Percentiles rank a stretch among this genome's conserved stretches.
phyloP scores from a whole-genome alignment of 2,888 invertebrate genomes.

The Drosophila quinaria region DNA sequence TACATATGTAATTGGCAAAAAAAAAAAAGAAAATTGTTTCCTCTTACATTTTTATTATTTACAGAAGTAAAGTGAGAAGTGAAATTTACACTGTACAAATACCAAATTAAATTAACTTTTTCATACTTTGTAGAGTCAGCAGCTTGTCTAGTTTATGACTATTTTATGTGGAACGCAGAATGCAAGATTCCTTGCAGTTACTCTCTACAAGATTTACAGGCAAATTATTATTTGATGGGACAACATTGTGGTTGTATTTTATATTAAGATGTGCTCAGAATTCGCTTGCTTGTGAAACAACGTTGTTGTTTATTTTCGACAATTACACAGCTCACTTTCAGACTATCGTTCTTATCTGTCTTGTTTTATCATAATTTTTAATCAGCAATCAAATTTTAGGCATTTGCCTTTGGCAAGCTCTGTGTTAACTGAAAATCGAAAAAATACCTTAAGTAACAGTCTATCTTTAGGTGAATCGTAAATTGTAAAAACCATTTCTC shows the following conservation, averaged over 20 bases:
- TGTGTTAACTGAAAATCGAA: not conserved
- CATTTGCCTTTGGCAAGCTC: not conserved
- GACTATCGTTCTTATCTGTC: not conserved
- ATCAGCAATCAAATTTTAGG: conserved; percentile 5
- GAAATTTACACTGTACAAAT: not conserved
- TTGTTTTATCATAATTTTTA: not conserved
- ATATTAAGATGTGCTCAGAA: not conserved
- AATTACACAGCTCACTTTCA: not conserved
- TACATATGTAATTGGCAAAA: not conserved
- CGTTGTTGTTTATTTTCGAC: not conserved
- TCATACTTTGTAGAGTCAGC: conserved; percentile 1
- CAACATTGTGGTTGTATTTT: conserved; percentile 14
- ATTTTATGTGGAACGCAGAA: conserved; percentile 11
- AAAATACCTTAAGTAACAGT: too few relatives aligned
- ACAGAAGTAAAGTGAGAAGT: not conserved
- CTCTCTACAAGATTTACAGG: not conserved
- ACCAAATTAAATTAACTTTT: conserved; percentile 7
- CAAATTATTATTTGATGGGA: conserved; percentile 13
- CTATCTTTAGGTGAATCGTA: not conserved
- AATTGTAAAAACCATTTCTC: conserved; percentile 1
- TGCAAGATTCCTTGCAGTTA: not conserved
- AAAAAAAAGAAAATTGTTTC: not conserved
- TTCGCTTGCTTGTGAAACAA: not conserved
- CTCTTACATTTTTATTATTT: not conserved
- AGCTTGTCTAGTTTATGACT: conserved; percentile 8